Evolutionary conservation across 1,140 invertebrate species (phyloP), one percentile per base, ranked within the genome.

Genomic region (Stegodyphus mimosarum): DNA sequence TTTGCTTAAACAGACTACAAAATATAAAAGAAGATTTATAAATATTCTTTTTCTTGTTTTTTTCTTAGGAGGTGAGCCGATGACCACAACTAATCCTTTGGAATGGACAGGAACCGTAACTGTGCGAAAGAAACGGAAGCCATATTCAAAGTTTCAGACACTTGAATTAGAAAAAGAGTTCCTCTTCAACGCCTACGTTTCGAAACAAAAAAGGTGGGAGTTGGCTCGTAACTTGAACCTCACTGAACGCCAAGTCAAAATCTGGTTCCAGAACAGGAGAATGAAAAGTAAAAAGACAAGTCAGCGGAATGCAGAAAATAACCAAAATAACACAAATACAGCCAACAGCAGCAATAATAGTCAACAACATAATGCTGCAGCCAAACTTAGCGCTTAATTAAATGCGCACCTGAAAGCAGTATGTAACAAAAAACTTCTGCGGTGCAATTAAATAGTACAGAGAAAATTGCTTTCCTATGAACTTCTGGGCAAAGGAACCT

Each of bases 251-350:
- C 97, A 99, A 92, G 97, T 99, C 88, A 96, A 96, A 91, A 95
- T 96, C 89, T 95, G 94, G 95, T 99, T 98, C 91, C 98, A 99
- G 92, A 99, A 99, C 90, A 93, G 98, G 89, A 94, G 98, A 85
- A 99, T 99, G 98, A 99, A 99, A 92, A 98, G 98, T 91, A 99
- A 99, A 92, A 99, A 99, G 92, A 97, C 97, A 90, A 96, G 94
- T 69, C 96, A 98, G 91, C 92, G 96, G 87, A 96, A 97, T 55
- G 60, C 83, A 10, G 87, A 88, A 95, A 96, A 89, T 86, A 89
- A 88, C 87, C 87, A 95, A 90, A 95, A 94, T 90, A 95, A 94
- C 89, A 94, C 94, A 88, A 95, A 93, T 86, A 94, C 92, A 75
- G 86, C 83, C 85, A 87, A 93, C 94, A 86, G 72, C 55, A 71